These are phyloP conservation scores for Prunella himalayana DNA, from an alignment of 2,113 vertebrate genomes.

Conservation along the genomic window DNA sequence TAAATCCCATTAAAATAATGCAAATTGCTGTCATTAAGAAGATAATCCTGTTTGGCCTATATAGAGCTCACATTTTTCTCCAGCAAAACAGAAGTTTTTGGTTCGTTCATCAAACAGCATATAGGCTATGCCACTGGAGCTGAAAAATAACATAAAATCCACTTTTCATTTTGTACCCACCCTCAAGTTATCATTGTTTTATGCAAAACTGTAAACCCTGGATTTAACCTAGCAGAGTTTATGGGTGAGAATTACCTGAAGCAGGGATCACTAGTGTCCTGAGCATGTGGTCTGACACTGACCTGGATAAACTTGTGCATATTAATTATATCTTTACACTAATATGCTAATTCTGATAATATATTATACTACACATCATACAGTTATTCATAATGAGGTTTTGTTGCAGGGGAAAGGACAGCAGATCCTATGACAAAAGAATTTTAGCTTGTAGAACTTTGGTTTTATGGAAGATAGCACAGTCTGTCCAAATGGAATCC, in stretches of 20 bases:
- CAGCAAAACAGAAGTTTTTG: conserved; percentile 14
- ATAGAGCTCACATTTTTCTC: conserved; percentile 29
- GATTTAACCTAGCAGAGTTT: background rate
- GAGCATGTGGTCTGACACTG: background rate
- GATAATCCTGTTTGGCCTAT: conserved; percentile 67
- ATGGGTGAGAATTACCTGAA: background rate
- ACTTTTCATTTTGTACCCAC: background rate
- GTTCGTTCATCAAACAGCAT: background rate
- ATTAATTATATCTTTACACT: background rate
- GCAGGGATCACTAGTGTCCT: background rate
- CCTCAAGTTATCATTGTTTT: background rate
- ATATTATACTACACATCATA: background rate
- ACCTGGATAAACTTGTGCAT: background rate
- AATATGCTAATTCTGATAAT: background rate
- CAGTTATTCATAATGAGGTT: background rate
- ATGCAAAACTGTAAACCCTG: background rate
- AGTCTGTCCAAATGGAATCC: conserved; percentile 2
- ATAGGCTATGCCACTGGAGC: background rate
- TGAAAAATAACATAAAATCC: background rate
- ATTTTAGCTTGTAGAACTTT: background rate
- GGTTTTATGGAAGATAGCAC: background rate
- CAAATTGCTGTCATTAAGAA: conserved; percentile 64
- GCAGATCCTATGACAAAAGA: background rate
- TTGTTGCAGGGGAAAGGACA: background rate
- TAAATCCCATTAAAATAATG: conserved; percentile 72